A percentile compares a stretch with the other conserved stretches of the same genome.
Evolutionary conservation across 2,888 invertebrate species (phyloP).

Genomic region (Craniophora ligustri): DNA sequence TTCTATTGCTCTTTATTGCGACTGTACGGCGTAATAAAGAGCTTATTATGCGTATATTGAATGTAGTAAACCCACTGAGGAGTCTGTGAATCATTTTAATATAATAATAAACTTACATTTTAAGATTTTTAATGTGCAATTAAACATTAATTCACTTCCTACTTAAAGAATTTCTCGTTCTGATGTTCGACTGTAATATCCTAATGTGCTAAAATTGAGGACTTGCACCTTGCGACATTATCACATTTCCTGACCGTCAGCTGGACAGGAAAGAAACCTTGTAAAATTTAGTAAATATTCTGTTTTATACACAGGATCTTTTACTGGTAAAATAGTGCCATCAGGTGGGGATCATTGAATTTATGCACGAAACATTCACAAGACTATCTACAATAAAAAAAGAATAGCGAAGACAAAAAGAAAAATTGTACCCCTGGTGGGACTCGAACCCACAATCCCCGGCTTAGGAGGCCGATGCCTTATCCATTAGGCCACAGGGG

Average conservation of each 20-base stretch:
- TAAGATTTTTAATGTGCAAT: constrained; percentile 3
- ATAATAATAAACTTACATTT: constrained; percentile 35
- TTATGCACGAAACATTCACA: neutral
- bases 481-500: constrained; percentile 94
- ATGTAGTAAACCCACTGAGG: constrained; percentile 65
- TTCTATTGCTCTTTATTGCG: constrained; percentile 79
- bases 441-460: constrained; percentile 93
- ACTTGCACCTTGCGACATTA: no score
- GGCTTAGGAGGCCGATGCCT: constrained; percentile 94
- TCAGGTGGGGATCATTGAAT: constrained; percentile 6
- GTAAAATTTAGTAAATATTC: constrained; percentile 37
- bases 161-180: constrained; percentile 1
- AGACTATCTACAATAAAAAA: neutral
- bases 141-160: neutral
- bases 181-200: constrained; percentile 6
- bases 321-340: constrained; percentile 5
- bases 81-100: constrained; percentile 51
- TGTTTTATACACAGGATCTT: neutral
- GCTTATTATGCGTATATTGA: constrained; percentile 72
- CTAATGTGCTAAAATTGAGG: constrained; percentile 5
- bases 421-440: constrained; percentile 90
- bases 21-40: constrained; percentile 78
- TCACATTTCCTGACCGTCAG: constrained; percentile 36
- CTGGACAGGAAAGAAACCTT: constrained; percentile 33
- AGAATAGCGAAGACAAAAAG: neutral